Base-by-base conservation (phyloP, 92 coral and sea anemone species). In the Virgularia gustaviana region DNA sequence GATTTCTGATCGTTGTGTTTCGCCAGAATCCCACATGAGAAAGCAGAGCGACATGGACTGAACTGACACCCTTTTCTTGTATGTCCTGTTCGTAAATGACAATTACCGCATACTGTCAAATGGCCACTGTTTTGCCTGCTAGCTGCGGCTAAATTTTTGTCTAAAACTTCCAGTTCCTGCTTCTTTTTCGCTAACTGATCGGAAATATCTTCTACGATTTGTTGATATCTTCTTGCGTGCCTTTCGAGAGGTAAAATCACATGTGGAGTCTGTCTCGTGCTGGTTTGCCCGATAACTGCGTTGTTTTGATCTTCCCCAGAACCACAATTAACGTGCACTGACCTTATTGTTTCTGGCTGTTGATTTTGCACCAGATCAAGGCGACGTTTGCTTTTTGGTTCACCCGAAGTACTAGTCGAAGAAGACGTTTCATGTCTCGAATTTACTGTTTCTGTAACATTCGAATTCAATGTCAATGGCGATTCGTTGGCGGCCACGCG, bases 1-100 rank as follows among this genome's bases (percentile, higher is more conserved):
- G 81, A 36, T 43, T 76, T 76, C 57, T 76, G 78, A n/a, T 47
- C 49, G 20, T 15, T 57, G 51, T 82, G 82, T 57, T 67, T 82
- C 8, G 73, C 39, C 29, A 77, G 27, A 52, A 52, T 8, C 30
- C 82, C 72, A 34, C 82, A 82, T 32, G 52, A 82, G 61, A 54
- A 75, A 54, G 72, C 54, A 8, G 86, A 36, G 45, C 51, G 43
- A 53, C 78, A 82, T 18, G 82, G 86, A 54, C 78, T 56, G 47
- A 82, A 76, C 7, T 39, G 5, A 44, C 85, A 75, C 18, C 55
- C 76, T 34, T 66, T 47, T 54, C 64, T 73, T 19, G 81, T 73
- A 36, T 80, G 81, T 13, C 81, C 85, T 11, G 65, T 71, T 73
- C 51, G 73, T 36, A 80, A 31, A 23, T 80, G 85, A 36, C 85